Percentiles rank a stretch among this genome's conserved stretches.
Conservation (phyloP, 2,113 vertebrate species). For the Hippocampus barbouri region DNA sequence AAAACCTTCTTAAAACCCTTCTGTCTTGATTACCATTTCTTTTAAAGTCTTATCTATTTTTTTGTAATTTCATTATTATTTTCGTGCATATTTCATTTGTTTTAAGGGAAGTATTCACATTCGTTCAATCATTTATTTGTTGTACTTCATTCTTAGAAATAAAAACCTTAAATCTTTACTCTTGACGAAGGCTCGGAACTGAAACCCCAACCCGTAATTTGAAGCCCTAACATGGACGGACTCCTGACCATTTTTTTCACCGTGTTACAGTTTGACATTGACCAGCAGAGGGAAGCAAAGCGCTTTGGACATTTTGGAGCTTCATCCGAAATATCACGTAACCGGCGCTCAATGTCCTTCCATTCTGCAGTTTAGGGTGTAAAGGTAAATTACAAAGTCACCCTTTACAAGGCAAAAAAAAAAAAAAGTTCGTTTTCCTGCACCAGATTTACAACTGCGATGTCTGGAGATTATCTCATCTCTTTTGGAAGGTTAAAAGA, state of each 20-base stretch:
- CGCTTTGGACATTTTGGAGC: slow-evolving; percentile 9
- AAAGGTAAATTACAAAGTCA: neutral
- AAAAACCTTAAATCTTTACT: too few relatives aligned
- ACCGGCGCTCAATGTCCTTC: neutral
- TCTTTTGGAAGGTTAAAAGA: slow-evolving; percentile 1
- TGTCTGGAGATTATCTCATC: neutral
- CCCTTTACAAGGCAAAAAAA: neutral
- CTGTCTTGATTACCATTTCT: too few relatives aligned
- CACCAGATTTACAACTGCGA: neutral
- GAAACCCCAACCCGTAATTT: neutral
- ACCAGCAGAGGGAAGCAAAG: slow-evolving; percentile 61
- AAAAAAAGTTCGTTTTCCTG: neutral
- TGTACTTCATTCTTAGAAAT: too few relatives aligned
- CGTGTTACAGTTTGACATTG: neutral
- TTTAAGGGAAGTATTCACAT: too few relatives aligned
- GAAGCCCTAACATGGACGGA: neutral
- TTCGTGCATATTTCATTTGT: too few relatives aligned
- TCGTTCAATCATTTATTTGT: too few relatives aligned
- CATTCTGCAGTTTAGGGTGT: neutral
- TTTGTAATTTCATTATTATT: too few relatives aligned
- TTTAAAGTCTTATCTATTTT: too few relatives aligned
- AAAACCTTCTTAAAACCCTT: too few relatives aligned
- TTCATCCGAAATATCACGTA: neutral
- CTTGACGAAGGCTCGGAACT: neutral
- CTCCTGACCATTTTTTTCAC: neutral